Conservation (phyloP, 2,888 invertebrate genomes). For the Tenthredo amoena region DNA sequence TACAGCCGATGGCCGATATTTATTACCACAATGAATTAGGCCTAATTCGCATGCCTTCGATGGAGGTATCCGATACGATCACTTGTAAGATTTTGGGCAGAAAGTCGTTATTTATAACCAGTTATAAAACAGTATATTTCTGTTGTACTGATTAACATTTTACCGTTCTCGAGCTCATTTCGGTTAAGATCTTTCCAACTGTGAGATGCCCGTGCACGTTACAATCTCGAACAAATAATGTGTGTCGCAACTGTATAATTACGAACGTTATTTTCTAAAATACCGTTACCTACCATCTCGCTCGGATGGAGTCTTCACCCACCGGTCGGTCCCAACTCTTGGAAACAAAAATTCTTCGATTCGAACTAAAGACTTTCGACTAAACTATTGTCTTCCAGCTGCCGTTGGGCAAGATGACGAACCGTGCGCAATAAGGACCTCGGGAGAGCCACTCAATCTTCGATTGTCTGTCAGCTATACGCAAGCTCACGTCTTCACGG, state of each 20-base stretch:
- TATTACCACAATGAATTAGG: slow-evolving; percentile 48
- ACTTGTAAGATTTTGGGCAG: slow-evolving; percentile 39
- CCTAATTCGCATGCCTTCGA: slow-evolving; percentile 38
- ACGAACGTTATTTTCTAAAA: slow-evolving; percentile 68
- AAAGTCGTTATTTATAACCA: slow-evolving; percentile 67
- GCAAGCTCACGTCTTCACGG: not conserved
- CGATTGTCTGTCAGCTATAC: slow-evolving; percentile 38
- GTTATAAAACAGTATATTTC: slow-evolving; percentile 65
- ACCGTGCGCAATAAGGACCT: not conserved
- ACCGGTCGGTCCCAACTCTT: not conserved
- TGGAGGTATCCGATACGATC: slow-evolving; percentile 30
- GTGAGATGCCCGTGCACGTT: slow-evolving; percentile 61
- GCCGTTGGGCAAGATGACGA: slow-evolving; percentile 55
- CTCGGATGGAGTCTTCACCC: slow-evolving; percentile 31
- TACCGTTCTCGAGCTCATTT: slow-evolving; percentile 61
- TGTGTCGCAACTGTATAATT: slow-evolving; percentile 71
- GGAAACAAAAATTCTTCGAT: slow-evolving; percentile 65
- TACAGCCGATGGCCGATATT: slow-evolving; percentile 36
- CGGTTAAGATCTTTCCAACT: slow-evolving; percentile 57
- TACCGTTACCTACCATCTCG: slow-evolving; percentile 64
- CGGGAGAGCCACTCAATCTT: slow-evolving; percentile 44
- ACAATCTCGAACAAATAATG: slow-evolving; percentile 70
- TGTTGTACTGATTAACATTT: slow-evolving; percentile 65
- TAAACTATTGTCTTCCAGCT: slow-evolving; percentile 62
- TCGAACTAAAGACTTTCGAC: slow-evolving; percentile 56